Percentiles rank a stretch among this genome's conserved stretches.
phyloP scores from a whole-genome alignment of 2,888 invertebrate genomes.

The Drosophila paramelanica region DNA sequence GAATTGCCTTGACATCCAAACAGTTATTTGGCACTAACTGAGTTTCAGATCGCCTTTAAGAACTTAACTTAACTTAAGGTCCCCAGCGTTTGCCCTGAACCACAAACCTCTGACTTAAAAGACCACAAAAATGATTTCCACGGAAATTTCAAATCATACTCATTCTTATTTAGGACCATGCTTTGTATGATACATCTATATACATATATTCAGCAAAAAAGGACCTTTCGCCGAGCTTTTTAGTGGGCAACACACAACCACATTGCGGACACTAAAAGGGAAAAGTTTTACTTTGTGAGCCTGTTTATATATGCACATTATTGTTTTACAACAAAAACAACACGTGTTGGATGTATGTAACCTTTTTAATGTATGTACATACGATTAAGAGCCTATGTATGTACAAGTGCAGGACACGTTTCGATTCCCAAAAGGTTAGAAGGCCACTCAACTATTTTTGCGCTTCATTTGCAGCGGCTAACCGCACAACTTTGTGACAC shows the following conservation, averaged over 20 bases:
- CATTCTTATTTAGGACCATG: conserved; percentile 3
- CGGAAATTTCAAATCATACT: conserved; percentile 32
- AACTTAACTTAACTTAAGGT: neutral
- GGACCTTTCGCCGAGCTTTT: conserved; percentile 39
- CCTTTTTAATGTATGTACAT: conserved; percentile 35
- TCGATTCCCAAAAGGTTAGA: conserved; percentile 31
- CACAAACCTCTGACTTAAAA: conserved; percentile 21
- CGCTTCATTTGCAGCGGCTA: conserved; percentile 54
- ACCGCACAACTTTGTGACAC: conserved; percentile 22
- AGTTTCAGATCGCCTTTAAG: neutral
- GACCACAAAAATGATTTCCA: conserved; percentile 23
- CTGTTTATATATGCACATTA: conserved; percentile 50
- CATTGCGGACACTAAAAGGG: conserved; percentile 64
- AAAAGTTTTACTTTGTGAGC: conserved; percentile 69
- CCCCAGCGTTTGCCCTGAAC: neutral
- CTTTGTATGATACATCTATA: neutral
- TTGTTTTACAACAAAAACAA: conserved; percentile 18
- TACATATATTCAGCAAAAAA: conserved; percentile 34
- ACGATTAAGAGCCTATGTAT: conserved; percentile 20
- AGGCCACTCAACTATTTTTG: conserved; percentile 56
- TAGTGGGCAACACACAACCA: conserved; percentile 36
- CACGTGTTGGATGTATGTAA: neutral
- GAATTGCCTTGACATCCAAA: conserved; percentile 8
- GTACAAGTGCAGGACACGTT: neutral
- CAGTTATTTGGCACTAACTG: conserved; percentile 1